A percentile compares a stretch with the other conserved stretches of the same genome.
Conservation (phyloP, 2,113 vertebrate genomes). For the Thomomys bottae region DNA sequence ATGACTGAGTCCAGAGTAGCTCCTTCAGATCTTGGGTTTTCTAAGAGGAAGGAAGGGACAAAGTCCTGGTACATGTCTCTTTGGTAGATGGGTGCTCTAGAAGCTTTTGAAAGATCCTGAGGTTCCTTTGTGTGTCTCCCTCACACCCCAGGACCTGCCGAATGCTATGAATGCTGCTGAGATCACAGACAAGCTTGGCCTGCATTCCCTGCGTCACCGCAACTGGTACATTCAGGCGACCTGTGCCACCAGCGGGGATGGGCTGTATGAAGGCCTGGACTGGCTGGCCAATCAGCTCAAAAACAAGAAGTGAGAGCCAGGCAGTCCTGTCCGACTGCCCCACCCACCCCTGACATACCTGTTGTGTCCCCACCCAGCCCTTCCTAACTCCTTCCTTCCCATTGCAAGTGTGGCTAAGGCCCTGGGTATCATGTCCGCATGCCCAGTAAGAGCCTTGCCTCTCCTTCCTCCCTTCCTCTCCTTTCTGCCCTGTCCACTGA, state of each 20-base stretch:
- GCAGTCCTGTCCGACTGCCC: conserved; percentile 1
- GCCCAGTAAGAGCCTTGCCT: conserved; percentile 70
- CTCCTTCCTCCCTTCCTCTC: conserved; percentile 10
- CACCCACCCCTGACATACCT: conserved; percentile 52
- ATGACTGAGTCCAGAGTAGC: background rate
- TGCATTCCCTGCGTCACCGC: conserved; percentile 95
- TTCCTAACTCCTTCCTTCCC: conserved; percentile 33
- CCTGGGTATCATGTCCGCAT: conserved; percentile 72
- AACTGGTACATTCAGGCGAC: conserved; percentile 99
- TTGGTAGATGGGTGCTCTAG: background rate
- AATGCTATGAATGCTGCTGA: conserved; percentile 98
- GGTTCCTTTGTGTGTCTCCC: conserved; percentile 33
- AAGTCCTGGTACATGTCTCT: background rate
- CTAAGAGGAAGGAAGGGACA: conserved; percentile 5
- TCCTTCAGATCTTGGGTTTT: conserved; percentile 23
- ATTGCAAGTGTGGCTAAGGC: conserved; percentile 71
- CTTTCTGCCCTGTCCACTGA: conserved; percentile 35
- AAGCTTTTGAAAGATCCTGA: conserved; percentile 40
- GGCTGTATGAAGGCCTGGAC: conserved; percentile 97
- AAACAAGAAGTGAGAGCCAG: conserved; percentile 95
- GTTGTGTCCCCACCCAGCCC: conserved; percentile 48
- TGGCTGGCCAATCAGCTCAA: conserved; percentile 99
- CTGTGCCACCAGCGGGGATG: conserved; percentile 97
- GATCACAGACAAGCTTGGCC: conserved; percentile 98
- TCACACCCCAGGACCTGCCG: conserved; percentile 91